A percentile compares a stretch with the other conserved stretches of the same genome.
Evolutionary conservation across 2,797 vertebrate species (phyloP).

Genomic region (Hoplostethus atlanticus): DNA sequence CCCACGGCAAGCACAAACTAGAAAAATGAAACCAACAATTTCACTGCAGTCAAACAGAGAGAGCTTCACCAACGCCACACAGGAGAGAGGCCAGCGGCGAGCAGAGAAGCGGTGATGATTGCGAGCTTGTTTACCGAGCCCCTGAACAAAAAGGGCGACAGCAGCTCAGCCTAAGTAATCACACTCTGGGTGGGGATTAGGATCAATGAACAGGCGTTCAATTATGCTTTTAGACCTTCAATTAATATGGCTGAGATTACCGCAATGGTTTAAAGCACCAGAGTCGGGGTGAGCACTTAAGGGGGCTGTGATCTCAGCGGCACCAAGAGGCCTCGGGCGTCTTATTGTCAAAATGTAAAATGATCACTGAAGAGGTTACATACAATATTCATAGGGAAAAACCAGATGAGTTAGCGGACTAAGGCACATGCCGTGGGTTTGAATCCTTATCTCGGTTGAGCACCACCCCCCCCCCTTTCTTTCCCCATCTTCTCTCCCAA

Average conservation of each 20-base stretch:
- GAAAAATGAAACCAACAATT: slow-evolving; percentile 41
- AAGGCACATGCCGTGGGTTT: neutral
- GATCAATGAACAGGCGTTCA: slow-evolving; percentile 47
- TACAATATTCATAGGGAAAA: neutral
- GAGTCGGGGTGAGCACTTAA: slow-evolving; percentile 1
- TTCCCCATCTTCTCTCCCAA: too few species aligned
- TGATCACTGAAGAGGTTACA: neutral
- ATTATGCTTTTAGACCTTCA: slow-evolving; percentile 35
- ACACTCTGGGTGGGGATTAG: slow-evolving; percentile 35
- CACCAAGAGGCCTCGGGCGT: too few species aligned
- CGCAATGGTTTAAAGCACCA: slow-evolving; percentile 11
- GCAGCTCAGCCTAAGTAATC: slow-evolving; percentile 39
- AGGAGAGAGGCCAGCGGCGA: slow-evolving; percentile 27
- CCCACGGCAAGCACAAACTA: slow-evolving; percentile 21
- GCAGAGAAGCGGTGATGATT: slow-evolving; percentile 38
- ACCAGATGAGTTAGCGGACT: neutral
- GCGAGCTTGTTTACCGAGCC: slow-evolving; percentile 49
- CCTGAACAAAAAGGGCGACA: slow-evolving; percentile 36
- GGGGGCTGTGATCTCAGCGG: neutral
- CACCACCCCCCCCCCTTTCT: too few species aligned
- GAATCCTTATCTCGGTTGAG: too few species aligned
- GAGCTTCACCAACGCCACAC: slow-evolving; percentile 1
- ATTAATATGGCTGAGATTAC: slow-evolving; percentile 31
- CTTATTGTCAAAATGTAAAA: neutral
- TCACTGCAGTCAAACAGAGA: slow-evolving; percentile 50